phyloP scores from a whole-genome alignment of 37 sponge, comb jelly and placozoan genomes.

The Dysidea cf. avara region DNA sequence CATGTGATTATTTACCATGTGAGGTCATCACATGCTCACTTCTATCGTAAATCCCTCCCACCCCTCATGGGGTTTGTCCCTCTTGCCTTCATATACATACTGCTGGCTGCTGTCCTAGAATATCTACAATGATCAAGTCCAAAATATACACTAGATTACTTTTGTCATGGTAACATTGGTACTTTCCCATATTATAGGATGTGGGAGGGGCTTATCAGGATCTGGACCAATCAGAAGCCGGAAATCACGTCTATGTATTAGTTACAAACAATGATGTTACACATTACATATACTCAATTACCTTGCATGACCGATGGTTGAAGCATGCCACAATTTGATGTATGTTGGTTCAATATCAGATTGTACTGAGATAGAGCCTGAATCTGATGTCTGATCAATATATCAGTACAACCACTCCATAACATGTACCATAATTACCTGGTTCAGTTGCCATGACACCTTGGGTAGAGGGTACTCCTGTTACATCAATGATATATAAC shows the following conservation, averaged over 20 bases:
- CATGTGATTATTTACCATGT: no score
- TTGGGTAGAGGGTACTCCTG: conserved; percentile 42
- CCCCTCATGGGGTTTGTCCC: conserved; percentile 54
- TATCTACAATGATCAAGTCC: neutral
- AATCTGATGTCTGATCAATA: conserved; percentile 42
- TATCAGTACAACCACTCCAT: neutral
- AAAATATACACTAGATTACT: neutral
- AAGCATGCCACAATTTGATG: conserved; percentile 69
- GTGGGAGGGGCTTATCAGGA: conserved; percentile 49
- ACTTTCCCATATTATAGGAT: conserved; percentile 75
- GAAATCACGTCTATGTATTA: conserved; percentile 67
- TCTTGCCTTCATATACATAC: conserved; percentile 52
- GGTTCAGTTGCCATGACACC: conserved; percentile 43
- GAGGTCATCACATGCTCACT: conserved; percentile 31
- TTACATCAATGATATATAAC: neutral
- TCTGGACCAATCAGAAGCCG: conserved; percentile 69
- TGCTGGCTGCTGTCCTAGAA: conserved; percentile 46
- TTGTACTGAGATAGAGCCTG: conserved; percentile 60
- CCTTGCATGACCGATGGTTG: neutral
- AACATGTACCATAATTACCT: neutral
- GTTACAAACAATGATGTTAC: neutral
- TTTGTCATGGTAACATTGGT: neutral
- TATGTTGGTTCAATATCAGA: conserved; percentile 47
- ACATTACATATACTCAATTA: neutral
- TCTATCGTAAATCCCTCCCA: conserved; percentile 89